phyloP scores from a whole-genome alignment of 2,797 vertebrate genomes.

The Alfaro cultratus region DNA sequence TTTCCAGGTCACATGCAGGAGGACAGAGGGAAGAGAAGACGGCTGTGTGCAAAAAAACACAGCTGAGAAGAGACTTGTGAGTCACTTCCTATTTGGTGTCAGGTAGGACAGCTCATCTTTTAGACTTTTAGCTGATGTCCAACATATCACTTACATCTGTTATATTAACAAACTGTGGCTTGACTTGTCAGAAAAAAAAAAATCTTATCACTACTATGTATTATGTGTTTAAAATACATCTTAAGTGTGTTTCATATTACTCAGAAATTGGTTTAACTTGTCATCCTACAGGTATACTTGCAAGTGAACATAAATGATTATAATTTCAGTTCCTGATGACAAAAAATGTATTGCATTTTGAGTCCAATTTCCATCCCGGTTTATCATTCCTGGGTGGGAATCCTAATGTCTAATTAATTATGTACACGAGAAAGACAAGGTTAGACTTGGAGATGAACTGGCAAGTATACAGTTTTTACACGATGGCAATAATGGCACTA shows the following conservation, averaged over 20 bases:
- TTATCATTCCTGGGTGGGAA: neutral
- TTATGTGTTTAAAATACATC: neutral
- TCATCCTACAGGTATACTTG: neutral
- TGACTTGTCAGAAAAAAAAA: neutral
- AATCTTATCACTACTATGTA: neutral
- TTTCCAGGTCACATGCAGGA: slow-evolving; percentile 6
- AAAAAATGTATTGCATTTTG: neutral
- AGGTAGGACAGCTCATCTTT: neutral
- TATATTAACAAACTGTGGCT: slow-evolving; percentile 9
- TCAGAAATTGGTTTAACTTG: neutral
- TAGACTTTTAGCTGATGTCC: neutral
- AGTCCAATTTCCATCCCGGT: neutral
- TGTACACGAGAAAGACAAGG: neutral
- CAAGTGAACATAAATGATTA: neutral
- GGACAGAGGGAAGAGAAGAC: slow-evolving; percentile 4
- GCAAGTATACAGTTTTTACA: no score
- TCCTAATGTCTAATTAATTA: neutral
- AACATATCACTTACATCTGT: slow-evolving; percentile 9
- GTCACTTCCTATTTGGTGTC: neutral
- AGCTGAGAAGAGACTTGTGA: neutral
- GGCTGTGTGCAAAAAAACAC: no score
- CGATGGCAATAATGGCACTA: no score
- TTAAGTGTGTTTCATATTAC: neutral
- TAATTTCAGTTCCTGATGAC: neutral
- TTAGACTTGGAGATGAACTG: neutral